Percentiles rank a stretch among this genome's conserved stretches.
Evolutionary conservation across 2,888 invertebrate genomes (phyloP).

Genomic region (Heliconius cydno): DNA sequence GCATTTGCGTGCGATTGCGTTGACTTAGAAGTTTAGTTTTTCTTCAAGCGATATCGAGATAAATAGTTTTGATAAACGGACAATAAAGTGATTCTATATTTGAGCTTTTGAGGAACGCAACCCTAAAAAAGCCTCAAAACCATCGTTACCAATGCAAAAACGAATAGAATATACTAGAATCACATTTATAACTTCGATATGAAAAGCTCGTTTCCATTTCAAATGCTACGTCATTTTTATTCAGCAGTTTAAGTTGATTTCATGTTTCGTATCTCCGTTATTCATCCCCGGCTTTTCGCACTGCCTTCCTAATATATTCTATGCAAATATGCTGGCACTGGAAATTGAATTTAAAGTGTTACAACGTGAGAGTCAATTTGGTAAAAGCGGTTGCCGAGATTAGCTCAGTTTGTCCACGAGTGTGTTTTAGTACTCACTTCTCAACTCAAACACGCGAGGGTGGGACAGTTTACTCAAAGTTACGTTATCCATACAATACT

Average conservation of each 20-base stretch:
- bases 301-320: slow-evolving; percentile 37
- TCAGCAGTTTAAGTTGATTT: slow-evolving; percentile 23
- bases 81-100: too few species aligned
- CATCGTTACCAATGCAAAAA: not conserved
- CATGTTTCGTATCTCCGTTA: slow-evolving; percentile 25
- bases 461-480: slow-evolving; percentile 27
- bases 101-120: not conserved
- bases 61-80: too few species aligned
- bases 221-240: slow-evolving; percentile 27
- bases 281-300: slow-evolving; percentile 33
- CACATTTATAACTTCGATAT: slow-evolving; percentile 2
- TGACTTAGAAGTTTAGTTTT: too few species aligned
- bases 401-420: slow-evolving; percentile 32
- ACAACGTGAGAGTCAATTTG: slow-evolving; percentile 36
- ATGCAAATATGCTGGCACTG: slow-evolving; percentile 34
- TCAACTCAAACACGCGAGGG: slow-evolving; percentile 20
- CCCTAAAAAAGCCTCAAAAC: not conserved
- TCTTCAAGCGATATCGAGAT: too few species aligned
- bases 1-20: too few species aligned
- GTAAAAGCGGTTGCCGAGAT: slow-evolving; percentile 33
- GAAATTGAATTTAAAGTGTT: slow-evolving; percentile 40
- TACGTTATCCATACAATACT: slow-evolving; percentile 28
- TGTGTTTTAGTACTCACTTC: slow-evolving; percentile 34
- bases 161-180: not conserved
- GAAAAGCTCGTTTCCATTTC: slow-evolving; percentile 21